A percentile compares a stretch with the other conserved stretches of the same genome.
Evolutionary conservation across 2,888 invertebrate genomes (phyloP).

Genomic region (Metopia argyrocephala): DNA sequence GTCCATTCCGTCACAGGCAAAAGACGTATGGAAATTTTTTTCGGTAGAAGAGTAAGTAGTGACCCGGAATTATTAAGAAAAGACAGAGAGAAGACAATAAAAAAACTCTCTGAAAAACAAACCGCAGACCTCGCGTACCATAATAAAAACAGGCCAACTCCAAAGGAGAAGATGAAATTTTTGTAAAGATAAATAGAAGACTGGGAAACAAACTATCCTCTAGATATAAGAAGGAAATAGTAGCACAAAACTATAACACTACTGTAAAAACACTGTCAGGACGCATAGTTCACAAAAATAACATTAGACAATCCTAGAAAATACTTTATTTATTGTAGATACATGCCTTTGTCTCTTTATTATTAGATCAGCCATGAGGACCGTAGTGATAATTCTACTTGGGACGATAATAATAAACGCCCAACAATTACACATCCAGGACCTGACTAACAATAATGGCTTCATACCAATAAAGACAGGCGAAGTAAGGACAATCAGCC

Average conservation of each 20-base stretch:
- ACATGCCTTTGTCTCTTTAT: neutral
- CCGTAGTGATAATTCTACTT: neutral
- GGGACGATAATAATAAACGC: neutral
- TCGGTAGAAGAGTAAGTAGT: conserved; percentile 12
- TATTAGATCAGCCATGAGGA: neutral
- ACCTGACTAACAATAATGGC: conserved; percentile 14
- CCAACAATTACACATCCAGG: neutral
- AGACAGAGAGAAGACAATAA: neutral
- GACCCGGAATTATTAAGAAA: neutral
- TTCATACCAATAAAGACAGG: neutral
- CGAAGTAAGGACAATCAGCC: neutral
- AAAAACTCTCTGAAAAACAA: conserved; percentile 8
- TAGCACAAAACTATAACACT: neutral
- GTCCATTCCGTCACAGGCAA: conserved; percentile 21
- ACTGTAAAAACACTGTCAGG: neutral
- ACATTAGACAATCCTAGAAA: neutral
- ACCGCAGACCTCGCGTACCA: neutral
- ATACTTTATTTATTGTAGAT: neutral
- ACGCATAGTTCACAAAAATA: neutral
- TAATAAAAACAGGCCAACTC: conserved; percentile 10
- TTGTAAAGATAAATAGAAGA: conserved; percentile 25
- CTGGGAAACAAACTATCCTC: neutral
- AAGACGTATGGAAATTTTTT: conserved; percentile 22
- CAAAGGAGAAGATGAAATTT: conserved; percentile 20
- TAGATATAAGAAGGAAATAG: neutral